These are phyloP conservation scores for Chaetogeoica ovagalla DNA, from an alignment of 2,888 invertebrate genomes.

Conservation along the genomic window DNA sequence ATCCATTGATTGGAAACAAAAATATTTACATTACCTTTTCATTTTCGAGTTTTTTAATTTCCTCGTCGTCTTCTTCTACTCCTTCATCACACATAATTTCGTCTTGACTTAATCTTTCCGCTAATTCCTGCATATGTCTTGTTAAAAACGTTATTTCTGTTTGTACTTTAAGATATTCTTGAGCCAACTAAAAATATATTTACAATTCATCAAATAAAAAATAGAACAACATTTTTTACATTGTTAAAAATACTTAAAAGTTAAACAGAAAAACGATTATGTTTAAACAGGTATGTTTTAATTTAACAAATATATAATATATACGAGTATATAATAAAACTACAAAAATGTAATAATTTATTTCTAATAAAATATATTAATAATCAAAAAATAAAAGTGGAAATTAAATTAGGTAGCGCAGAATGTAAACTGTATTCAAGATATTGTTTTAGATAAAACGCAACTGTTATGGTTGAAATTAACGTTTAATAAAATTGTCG, in stretches of 20 bases:
- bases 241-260: neutral
- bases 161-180: constrained; percentile 86
- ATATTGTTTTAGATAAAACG: neutral
- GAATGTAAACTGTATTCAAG: too few species aligned
- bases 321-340: too few species aligned
- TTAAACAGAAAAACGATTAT: neutral
- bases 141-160: constrained; percentile 81
- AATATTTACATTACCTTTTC: constrained; percentile 66
- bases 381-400: too few species aligned
- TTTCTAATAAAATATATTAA: too few species aligned
- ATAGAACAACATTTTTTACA: too few species aligned
- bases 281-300: too few species aligned
- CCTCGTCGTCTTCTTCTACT: constrained; percentile 61
- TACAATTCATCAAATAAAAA: constrained; percentile 46
- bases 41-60: constrained; percentile 69
- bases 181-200: constrained; percentile 67
- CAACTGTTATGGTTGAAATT: neutral
- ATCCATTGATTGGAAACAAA: neutral
- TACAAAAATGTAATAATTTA: too few species aligned
- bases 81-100: constrained; percentile 57
- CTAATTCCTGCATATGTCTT: constrained; percentile 76
- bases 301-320: too few species aligned
- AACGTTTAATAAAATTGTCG: neutral
- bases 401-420: neutral
- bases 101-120: constrained; percentile 67